Conservation (phyloP, 2,797 vertebrate genomes). For the Microctenopoma steveboyesi region DNA sequence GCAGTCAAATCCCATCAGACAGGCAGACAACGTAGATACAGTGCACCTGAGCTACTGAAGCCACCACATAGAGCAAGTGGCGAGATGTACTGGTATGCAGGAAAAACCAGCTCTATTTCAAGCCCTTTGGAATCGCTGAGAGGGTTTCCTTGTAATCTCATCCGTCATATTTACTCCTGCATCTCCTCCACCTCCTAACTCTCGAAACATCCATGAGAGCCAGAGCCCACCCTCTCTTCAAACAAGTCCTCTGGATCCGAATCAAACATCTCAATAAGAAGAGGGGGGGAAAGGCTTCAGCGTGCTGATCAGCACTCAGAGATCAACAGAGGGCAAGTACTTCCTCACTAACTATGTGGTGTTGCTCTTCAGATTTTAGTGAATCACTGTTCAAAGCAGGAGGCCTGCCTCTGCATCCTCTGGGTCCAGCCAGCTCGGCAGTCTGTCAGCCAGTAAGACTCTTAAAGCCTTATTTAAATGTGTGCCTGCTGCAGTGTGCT, state of each 20-base stretch:
- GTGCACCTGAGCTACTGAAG: conserved; percentile 76
- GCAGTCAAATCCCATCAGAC: conserved; percentile 75
- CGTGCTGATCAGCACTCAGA: conserved; percentile 49
- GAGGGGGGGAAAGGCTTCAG: conserved; percentile 19
- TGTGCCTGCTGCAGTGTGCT: conserved; percentile 89
- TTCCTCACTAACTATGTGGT: conserved; percentile 67
- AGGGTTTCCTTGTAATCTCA: conserved; percentile 81
- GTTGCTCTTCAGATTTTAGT: conserved; percentile 73
- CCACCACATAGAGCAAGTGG: conserved; percentile 75
- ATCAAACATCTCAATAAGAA: conserved; percentile 72
- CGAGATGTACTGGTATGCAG: conserved; percentile 75
- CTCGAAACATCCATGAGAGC: conserved; percentile 55
- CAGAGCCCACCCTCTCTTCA: conserved; percentile 71
- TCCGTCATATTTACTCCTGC: conserved; percentile 76
- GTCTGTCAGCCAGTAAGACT: conserved; percentile 86
- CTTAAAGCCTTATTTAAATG: conserved; percentile 92
- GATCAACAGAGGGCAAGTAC: conserved; percentile 67
- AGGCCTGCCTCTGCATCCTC: conserved; percentile 74
- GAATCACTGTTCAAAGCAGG: conserved; percentile 84
- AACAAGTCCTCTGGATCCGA: conserved; percentile 69
- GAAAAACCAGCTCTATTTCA: conserved; percentile 80
- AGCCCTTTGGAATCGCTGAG: conserved; percentile 73
- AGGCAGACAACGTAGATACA: conserved; percentile 69
- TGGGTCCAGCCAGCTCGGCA: conserved; percentile 74
- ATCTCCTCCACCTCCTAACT: neutral